Base-by-base conservation (phyloP, 1,140 invertebrate species). In the Pogonomyrmex barbatus region DNA sequence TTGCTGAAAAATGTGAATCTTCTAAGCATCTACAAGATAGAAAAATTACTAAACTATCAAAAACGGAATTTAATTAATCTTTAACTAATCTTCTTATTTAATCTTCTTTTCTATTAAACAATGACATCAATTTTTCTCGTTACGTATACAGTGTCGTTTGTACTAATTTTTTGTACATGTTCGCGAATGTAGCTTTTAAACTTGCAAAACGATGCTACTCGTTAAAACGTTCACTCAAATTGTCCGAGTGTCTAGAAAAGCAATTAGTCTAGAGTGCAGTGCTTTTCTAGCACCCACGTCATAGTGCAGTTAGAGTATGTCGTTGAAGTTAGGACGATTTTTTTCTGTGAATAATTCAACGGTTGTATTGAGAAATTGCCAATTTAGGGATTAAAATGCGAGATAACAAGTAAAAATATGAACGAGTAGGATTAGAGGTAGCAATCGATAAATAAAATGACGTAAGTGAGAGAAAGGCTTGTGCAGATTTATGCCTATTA, bases 161-260 rank as follows among this genome's bases (percentile, higher is more conserved):
- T 24, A 9, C 9, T 75, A 56, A 54, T 73, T 54, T 39, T 65
- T 33, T 24, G 24, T 50, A 10, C 42, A 78, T 24, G 24, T 39
- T 6, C 24, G 9, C 17, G 58, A 78, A 39, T 65, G 17, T 65
- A 65, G 30, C 45, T 10, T 63, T 78, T 78, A 65, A 78, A 50
- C 17, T 63, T 47, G 60, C 17, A 65, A 83, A 71, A 60, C 30
- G 47, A 83, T 50, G 63, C 8, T 33, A 58, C 52, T 83, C 56
- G 71, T 75, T 75, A 83, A 62, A 83, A 83, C n/a, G 17, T 77
- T 63, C 58, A 65, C 33, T 78, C 60, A 60, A 42, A 83, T 50
- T 58, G 71, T 83, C 12, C 14, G 58, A 83, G 39, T 47, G n/a
- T 76, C 67, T 77, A 60, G 45, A 65, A 52, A 62, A 65, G 60